These are phyloP conservation scores for Battus philenor DNA, from an alignment of 1,140 invertebrate species.

Conservation along the genomic window DNA sequence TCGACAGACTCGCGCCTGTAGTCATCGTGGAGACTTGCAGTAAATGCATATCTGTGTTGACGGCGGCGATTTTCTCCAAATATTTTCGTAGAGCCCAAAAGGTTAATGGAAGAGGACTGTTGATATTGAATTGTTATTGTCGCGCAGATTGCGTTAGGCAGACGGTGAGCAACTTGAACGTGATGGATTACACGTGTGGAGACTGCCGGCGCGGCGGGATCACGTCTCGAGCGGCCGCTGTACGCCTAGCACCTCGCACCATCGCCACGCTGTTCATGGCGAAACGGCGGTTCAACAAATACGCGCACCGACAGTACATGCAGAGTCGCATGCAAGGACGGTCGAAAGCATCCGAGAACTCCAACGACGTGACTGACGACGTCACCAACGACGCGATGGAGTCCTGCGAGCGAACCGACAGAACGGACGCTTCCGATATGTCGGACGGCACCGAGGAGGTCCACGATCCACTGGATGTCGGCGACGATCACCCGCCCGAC, in stretches of 20 bases:
- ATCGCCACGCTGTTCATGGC: conserved; percentile 71
- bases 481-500: not conserved
- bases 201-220: conserved; percentile 67
- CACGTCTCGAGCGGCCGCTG: conserved; percentile 65
- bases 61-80: no score
- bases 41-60: no score
- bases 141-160: conserved; percentile 67
- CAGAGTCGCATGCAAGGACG: conserved; percentile 30
- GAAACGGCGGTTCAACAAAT: conserved; percentile 71
- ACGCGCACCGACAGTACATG: conserved; percentile 68
- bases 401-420: conserved; percentile 27
- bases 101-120: no score
- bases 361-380: conserved; percentile 20
- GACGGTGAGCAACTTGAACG: conserved; percentile 52
- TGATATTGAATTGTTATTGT: conserved; percentile 1
- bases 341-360: conserved; percentile 17
- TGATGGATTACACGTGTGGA: conserved; percentile 70
- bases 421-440: conserved; percentile 17
- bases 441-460: conserved; percentile 7
- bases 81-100: no score
- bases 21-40: no score
- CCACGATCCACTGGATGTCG: conserved; percentile 4
- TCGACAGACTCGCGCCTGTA: no score
- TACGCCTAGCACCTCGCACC: conserved; percentile 60
- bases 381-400: conserved; percentile 21